A percentile compares a stretch with the other conserved stretches of the same genome.
phyloP scores from a whole-genome alignment of 2,888 invertebrate species.

The Drosophila leonis region DNA sequence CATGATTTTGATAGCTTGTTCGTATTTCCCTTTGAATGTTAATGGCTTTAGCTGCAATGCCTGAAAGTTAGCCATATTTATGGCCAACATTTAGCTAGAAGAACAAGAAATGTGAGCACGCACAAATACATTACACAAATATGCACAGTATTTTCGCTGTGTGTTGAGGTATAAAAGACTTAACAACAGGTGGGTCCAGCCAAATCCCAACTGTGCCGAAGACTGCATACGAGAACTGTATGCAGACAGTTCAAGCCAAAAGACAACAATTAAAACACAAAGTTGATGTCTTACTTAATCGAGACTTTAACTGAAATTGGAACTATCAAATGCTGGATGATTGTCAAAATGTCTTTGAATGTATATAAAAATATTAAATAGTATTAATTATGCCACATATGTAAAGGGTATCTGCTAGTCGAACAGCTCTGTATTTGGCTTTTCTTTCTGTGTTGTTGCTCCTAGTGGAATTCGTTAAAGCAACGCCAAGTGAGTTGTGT shows the following conservation, averaged over 20 bases:
- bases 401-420: neutral
- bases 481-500: conserved; percentile 4
- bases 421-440: too few relatives aligned
- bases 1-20: conserved; percentile 35
- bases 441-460: neutral
- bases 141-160: neutral
- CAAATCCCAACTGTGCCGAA: neutral
- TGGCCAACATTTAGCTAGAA: neutral
- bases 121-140: neutral
- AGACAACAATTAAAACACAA: too few relatives aligned
- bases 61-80: conserved; percentile 17
- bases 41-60: neutral
- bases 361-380: too few relatives aligned
- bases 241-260: too few relatives aligned
- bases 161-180: neutral
- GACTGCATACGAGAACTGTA: neutral
- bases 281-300: neutral
- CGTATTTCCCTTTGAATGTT: conserved; percentile 20
- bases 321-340: too few relatives aligned
- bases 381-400: too few relatives aligned
- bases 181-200: neutral
- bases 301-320: too few relatives aligned
- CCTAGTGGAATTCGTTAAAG: conserved; percentile 15
- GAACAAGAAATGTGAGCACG: neutral
- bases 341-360: too few relatives aligned